Conservation (phyloP, 2,113 vertebrate genomes). For the Ptychochromis oligacanthus region DNA sequence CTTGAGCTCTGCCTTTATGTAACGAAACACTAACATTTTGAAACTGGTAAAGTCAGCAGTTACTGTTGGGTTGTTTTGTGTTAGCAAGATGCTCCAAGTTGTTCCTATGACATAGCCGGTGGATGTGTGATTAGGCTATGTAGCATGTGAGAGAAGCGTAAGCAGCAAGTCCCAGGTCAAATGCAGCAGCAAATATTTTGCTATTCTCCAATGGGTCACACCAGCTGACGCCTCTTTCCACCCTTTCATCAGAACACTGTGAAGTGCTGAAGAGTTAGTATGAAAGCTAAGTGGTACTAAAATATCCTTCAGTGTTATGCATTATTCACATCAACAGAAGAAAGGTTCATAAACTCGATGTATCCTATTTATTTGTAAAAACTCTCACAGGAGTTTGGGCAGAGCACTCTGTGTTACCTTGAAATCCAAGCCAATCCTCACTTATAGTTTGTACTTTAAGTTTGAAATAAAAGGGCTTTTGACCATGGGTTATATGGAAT, state of each 20-base stretch:
- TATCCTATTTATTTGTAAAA: slow-evolving; percentile 22
- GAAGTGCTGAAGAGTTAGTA: slow-evolving; percentile 28
- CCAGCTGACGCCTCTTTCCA: neutral
- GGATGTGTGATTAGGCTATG: slow-evolving; percentile 12
- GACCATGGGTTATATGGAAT: neutral
- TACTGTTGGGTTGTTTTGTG: neutral
- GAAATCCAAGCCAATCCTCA: neutral
- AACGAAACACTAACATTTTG: slow-evolving; percentile 1
- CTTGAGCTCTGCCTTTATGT: slow-evolving; percentile 10
- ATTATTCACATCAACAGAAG: slow-evolving; percentile 53
- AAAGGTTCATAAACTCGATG: slow-evolving; percentile 10
- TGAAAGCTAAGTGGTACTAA: slow-evolving; percentile 42
- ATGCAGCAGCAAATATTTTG: neutral
- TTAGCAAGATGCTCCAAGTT: neutral
- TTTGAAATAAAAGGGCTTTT: neutral
- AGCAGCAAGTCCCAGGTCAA: neutral
- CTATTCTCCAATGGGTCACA: slow-evolving; percentile 7
- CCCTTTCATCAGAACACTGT: slow-evolving; percentile 28
- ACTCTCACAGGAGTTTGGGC: neutral
- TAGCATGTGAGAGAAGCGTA: neutral
- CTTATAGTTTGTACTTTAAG: neutral
- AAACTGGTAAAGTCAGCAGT: slow-evolving; percentile 12
- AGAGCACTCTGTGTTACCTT: neutral
- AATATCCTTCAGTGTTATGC: slow-evolving; percentile 47
- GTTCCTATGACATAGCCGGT: neutral